Evolutionary conservation across 2,888 invertebrate genomes (phyloP), one percentile per base, ranked within the genome.

Genomic region (Eurytoma californica): DNA sequence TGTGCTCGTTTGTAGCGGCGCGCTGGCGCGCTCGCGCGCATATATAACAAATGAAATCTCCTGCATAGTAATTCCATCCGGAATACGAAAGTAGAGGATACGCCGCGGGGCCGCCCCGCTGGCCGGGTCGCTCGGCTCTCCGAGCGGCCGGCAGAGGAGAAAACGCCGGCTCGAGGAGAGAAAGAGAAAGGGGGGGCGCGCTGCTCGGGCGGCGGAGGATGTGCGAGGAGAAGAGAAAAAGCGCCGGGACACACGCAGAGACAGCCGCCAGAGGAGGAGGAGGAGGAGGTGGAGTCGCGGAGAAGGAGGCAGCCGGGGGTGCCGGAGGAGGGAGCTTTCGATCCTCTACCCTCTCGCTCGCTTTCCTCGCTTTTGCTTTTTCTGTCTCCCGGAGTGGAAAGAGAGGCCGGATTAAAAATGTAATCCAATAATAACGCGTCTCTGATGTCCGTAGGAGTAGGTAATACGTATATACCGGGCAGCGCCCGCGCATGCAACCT

Each of bases 351-450:
- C 55, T 49, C 66, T 47, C 57, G 28, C 73, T 67, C 73, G 49
- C 39, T 63, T 55, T 28, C 51, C 67, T 16, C n/a, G 63, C 39
- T 28, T 24, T 28, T 16, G n/a, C 55, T 67, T 75, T 67, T 74
- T 77, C 74, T 75, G 55, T 72, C 72, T 78, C 57, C 61, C 78
- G 63, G 60, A 63, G 39, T 76, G 73, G 77, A 77, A 83, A 86
- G 86, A 85, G 88, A 88, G 89, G 87, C 86, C 86, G 89, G 89
- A 90, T 90, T 90, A 90, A 90, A 90, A 90, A 90, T 90, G 89
- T 90, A 90, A 90, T 90, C 89, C 89, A 90, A 90, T 90, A 90
- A 89, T 90, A 89, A 90, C 88, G 88, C 88, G 89, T 89, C 89
- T 88, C 89, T 87, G 87, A 88, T 87, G 88, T 87, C 87, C 87